Evolutionary conservation across 2,113 vertebrate genomes (phyloP).

Genomic region (Corythornis cristatus): DNA sequence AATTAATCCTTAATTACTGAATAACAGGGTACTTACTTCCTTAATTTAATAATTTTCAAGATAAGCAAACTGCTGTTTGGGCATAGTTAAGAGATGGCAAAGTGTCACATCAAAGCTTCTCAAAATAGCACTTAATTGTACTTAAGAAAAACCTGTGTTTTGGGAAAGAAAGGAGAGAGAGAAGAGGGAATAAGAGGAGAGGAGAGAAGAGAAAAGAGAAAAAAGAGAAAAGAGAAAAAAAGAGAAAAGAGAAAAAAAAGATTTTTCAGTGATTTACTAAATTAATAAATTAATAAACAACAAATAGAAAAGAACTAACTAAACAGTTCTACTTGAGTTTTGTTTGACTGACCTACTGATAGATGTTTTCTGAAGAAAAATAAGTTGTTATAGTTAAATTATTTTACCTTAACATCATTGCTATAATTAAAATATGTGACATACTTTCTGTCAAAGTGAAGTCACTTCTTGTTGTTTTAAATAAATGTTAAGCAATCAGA

Average conservation of each 20-base stretch:
- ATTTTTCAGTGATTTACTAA: not conserved
- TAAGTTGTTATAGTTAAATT: not conserved
- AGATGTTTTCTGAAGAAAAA: not conserved
- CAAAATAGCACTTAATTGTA: not conserved
- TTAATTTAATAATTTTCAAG: slow-evolving; percentile 2
- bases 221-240: too few relatives aligned
- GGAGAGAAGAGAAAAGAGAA: too few relatives aligned
- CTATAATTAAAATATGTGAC: not conserved
- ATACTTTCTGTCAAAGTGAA: not conserved
- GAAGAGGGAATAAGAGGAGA: too few relatives aligned
- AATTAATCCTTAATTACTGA: not conserved
- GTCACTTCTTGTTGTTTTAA: not conserved
- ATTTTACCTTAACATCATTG: not conserved
- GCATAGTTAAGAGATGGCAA: slow-evolving; percentile 19
- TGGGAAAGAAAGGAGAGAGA: not conserved
- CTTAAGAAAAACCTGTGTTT: not conserved
- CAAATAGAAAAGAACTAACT: not conserved
- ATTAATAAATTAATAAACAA: not conserved
- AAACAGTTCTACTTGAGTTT: not conserved
- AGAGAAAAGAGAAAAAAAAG: not conserved
- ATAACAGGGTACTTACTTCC: not conserved
- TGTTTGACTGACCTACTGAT: not conserved
- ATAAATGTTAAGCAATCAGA: not conserved
- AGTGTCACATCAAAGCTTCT: slow-evolving; percentile 1
- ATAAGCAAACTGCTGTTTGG: not conserved